phyloP scores from a whole-genome alignment of 1,140 invertebrate species.

The Goniozus legneri region DNA sequence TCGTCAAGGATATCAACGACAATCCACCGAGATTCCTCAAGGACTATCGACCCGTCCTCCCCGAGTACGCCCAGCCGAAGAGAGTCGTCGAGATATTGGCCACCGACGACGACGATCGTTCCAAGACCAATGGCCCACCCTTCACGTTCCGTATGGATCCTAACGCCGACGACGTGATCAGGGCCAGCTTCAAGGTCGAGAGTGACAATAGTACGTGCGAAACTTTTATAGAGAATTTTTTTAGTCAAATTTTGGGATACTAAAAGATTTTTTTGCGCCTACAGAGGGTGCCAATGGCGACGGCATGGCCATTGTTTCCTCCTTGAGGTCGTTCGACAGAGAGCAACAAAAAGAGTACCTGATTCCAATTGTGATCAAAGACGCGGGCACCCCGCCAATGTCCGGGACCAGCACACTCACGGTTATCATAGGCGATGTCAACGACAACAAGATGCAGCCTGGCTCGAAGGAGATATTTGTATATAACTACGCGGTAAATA shows the following conservation, averaged over 20 bases:
- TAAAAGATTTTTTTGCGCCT: no score
- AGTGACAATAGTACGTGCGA: slow-evolving; percentile 82
- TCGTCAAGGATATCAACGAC: slow-evolving; percentile 95
- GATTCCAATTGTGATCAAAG: slow-evolving; percentile 91
- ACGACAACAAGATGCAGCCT: slow-evolving; percentile 96
- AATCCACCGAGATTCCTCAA: slow-evolving; percentile 88
- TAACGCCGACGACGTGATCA: slow-evolving; percentile 86
- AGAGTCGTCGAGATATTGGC: slow-evolving; percentile 92
- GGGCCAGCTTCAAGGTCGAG: slow-evolving; percentile 90
- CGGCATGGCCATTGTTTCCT: slow-evolving; percentile 91
- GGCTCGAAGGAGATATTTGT: slow-evolving; percentile 95
- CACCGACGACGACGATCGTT: slow-evolving; percentile 91
- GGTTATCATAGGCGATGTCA: slow-evolving; percentile 92
- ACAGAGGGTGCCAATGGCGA: slow-evolving; percentile 90
- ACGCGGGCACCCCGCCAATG: slow-evolving; percentile 84
- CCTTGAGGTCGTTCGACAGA: slow-evolving; percentile 86
- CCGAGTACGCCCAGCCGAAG: slow-evolving; percentile 83
- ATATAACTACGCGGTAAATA: slow-evolving; percentile 82
- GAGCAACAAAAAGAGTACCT: slow-evolving; percentile 94
- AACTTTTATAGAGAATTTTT: no score
- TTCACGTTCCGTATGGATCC: slow-evolving; percentile 92
- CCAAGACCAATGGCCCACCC: slow-evolving; percentile 90
- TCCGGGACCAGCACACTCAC: slow-evolving; percentile 92
- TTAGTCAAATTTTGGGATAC: no score
- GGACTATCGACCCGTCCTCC: slow-evolving; percentile 88